Conservation (phyloP, 2,113 vertebrate genomes). For the Macaca fascicularis region T2T-MFA8v1.1 NC_088389.1:102442001-102442500, state of each 20-base stretch:
- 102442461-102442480: background rate
- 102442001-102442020: background rate
- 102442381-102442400: background rate
- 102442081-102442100: background rate
- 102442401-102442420: background rate
- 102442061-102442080: background rate
- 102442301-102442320: background rate
- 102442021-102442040: background rate
- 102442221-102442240: background rate
- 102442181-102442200: conserved; percentile 33
- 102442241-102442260: background rate
- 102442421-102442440: background rate
- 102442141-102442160: background rate
- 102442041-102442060: background rate
- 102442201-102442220: background rate
- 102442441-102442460: conserved; percentile 35
- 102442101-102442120: background rate
- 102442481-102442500: background rate
- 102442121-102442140: background rate
- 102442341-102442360: background rate
- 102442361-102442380: background rate
- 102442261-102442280: conserved; percentile 1
- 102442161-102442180: conserved; percentile 1
- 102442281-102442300: background rate
- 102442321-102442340: background rate